Evolutionary conservation across 2,113 vertebrate species (phyloP), one percentile per base, ranked within the genome.

Genomic region (Piaya cayana): DNA sequence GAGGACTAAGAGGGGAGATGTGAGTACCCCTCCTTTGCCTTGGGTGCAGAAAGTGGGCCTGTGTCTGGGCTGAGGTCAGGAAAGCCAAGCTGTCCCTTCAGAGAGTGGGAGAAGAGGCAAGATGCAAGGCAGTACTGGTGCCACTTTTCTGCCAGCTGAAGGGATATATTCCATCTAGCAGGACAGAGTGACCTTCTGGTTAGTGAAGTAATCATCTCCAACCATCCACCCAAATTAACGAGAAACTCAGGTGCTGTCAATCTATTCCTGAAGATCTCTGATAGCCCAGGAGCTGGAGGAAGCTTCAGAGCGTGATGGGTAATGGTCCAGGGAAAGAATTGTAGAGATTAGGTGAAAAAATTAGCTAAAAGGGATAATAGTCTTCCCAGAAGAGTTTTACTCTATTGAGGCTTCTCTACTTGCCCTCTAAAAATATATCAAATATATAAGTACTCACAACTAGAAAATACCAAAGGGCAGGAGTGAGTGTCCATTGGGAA

Each of bases 401-500:
- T 65, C 15, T 36, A 22, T 27, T 71, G 34, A 63, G 32, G 25
- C 69, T 92, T 92, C 67, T 64, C 49, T 75, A 45, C 30, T 85
- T 19, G 10, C 36, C 26, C 85, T 58, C 53, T 45, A 65, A 71
- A 78, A 30, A 29, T 47, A 7, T 82, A 42, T 76, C 22, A 15
- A 82, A 93, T 86, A 82, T 22, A 68, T 5, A 30, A 77, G 86
- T 98, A 99, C 99, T 99, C 96, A 99, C 99, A 99, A 97, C 99
- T 99, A 96, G 99, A 99, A 98, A 99, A 99, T 98, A 99, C 98
- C 96, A 99, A 98, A 26, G 99, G 99, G 96, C 99, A 99, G 77
- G 99, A 99, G 92, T 99, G 99, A 88, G 99, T 99, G 96, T 99
- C 99, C 99, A 99, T 99, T 70, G 99, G 99, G 91, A 99, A 99